Conservation (phyloP, 2,113 vertebrate genomes). For the Trichomycterus rosablanca region DNA sequence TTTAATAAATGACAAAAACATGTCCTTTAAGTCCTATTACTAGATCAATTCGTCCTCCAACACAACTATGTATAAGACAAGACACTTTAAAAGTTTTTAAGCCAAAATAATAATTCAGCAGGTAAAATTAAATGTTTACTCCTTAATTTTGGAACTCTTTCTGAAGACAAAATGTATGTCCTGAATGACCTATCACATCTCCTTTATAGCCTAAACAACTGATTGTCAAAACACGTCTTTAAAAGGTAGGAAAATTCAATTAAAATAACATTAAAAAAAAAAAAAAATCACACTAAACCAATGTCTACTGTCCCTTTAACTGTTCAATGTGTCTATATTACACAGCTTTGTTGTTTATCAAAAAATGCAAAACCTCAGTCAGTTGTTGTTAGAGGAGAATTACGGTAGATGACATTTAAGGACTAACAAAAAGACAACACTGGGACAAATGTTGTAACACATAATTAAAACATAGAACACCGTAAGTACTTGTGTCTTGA, state of each 20-base stretch:
- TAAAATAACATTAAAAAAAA: too few species aligned
- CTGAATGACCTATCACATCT: constrained; percentile 38
- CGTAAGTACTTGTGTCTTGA: constrained; percentile 63
- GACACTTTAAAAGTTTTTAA: too few species aligned
- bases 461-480: constrained; percentile 47
- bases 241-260: neutral
- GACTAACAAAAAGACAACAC: constrained; percentile 33
- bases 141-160: too few species aligned
- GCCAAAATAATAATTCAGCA: too few species aligned
- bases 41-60: too few species aligned
- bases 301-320: constrained; percentile 11
- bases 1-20: too few species aligned
- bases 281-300: neutral
- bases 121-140: too few species aligned
- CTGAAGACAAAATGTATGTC: too few species aligned
- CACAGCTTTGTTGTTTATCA: neutral
- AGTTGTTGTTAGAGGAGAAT: too few species aligned
- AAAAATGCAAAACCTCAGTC: constrained; percentile 2
- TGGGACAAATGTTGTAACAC: constrained; percentile 39
- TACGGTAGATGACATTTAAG: constrained; percentile 29
- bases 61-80: too few species aligned
- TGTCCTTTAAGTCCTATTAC: too few species aligned
- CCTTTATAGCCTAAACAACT: constrained; percentile 23
- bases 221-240: constrained; percentile 45
- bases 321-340: neutral